Evolutionary conservation across 2,113 vertebrate species (phyloP), one percentile per base, ranked within the genome.

Genomic region (Carassius gibelio): DNA sequence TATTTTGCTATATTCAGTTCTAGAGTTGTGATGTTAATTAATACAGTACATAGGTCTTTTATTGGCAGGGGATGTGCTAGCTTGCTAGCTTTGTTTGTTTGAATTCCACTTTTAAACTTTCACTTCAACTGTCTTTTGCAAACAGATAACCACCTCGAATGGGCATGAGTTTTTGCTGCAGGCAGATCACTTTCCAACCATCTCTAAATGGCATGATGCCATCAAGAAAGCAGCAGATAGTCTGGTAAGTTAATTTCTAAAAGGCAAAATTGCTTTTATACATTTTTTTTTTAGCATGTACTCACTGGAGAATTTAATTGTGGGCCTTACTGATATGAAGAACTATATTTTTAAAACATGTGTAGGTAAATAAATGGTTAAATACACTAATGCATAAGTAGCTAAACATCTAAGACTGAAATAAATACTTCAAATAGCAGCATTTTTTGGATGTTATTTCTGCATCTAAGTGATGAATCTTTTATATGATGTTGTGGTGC

Each of bases 101-200:
- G 30, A 76, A 76, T 68, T 23, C 11, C 5, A 55, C 15, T 69
- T 14, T 21, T 71, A 19, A 77, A 75, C 59, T 64, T 83, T 74
- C 1, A 11, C 71, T 84, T 21, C 38, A 45, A 82, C 45, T 48
- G 21, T 88, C 77, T 42, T 69, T 62, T 55, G 26, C 84, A 10
- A 76, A 17, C 89, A 96, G 96, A 96, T 97, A 93, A 96, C 96
- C 11, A 96, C 96, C 71, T 84, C 90, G 81, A 94, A 94, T 91
- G 96, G 96, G 90, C 96, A 95, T 86, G 95, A 96, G 89, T 95
- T 96, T 88, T 95, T 97, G 84, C 91, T 97, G 69, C 95, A 97
- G 90, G 96, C 96, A 55, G 96, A 97, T 90, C 94, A 93, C 85
- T 95, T 95, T 88, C 92, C 95, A 81, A 94, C 95, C 88, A 94